These are phyloP conservation scores for Scaptomyza parva DNA, from an alignment of 2,888 invertebrate genomes.

Conservation along the genomic window DNA sequence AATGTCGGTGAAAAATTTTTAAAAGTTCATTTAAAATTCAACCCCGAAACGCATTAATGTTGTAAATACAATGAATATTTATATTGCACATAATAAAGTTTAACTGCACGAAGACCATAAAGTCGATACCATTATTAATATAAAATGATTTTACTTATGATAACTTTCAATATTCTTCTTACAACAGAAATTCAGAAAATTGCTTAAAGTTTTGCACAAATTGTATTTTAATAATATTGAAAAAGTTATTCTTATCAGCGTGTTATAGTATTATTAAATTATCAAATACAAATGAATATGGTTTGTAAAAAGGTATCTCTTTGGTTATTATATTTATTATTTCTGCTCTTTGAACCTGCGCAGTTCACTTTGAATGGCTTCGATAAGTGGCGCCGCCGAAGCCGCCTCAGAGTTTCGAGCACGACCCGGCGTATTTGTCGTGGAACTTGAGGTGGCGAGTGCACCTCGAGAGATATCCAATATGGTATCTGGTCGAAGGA, in stretches of 20 bases:
- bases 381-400: conserved; percentile 93
- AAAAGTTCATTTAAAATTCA: conserved; percentile 1
- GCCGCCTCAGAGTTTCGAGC: conserved; percentile 87
- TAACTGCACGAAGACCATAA: conserved; percentile 20
- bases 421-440: conserved; percentile 47
- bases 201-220: conserved; percentile 23
- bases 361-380: conserved; percentile 92
- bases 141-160: neutral
- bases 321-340: conserved; percentile 22
- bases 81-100: conserved; percentile 10
- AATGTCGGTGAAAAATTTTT: conserved; percentile 63
- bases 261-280: conserved; percentile 18
- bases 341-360: conserved; percentile 82
- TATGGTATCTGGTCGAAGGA: conserved; percentile 86
- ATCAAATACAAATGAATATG: conserved; percentile 6
- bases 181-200: neutral
- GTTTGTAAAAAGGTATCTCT: conserved; percentile 5
- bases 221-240: conserved; percentile 54
- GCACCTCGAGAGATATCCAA: conserved; percentile 58
- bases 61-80: conserved; percentile 24
- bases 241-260: conserved; percentile 31
- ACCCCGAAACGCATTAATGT: conserved; percentile 30
- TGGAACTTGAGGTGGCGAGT: conserved; percentile 36
- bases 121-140: neutral
- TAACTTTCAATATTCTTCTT: neutral